Base-by-base conservation (phyloP, 2,113 vertebrate species). In the Labeo catla region DNA sequence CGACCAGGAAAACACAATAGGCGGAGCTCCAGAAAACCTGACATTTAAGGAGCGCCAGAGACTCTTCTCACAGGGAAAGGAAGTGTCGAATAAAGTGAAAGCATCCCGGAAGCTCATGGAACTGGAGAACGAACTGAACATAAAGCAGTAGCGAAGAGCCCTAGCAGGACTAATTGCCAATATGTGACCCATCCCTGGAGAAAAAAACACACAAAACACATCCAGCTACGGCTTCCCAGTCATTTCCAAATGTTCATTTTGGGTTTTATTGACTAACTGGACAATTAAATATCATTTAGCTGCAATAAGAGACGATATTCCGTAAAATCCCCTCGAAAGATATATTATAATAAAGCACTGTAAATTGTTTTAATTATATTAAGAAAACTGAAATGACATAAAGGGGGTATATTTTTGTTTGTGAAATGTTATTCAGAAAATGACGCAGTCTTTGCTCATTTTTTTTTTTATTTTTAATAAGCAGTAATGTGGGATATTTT, bases 41-140 rank as follows among this genome's bases (percentile, higher is more conserved):
- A 98, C 98, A 0, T 99, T 99, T 92, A 97, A 93, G 91, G 98
- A 99, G 89, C 97, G 98, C 86, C 98, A 99, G 66, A 97, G 98
- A 83, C 97, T 99, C 84, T 99, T 99, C 93, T 99, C 98, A 80
- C 97, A 99, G 92, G 98, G 98, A 87, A 97, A 98, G 84, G 98
- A 99, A 89, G 97, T 99, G 86, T 99, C 98, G 86, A 95, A 97
- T 92, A 99, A 98, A 95, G 97, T 99, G 70, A 99, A 99, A 88
- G 98, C 98, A 73, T 99, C 98, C 11, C 96, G 98, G 66, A 99
- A 98, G 92, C 92, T 99, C 81, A 99, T 96, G 93, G 98, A 99
- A 92, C 96, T 99, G 95, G 98, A 99, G 94, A 98, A 97, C 79
- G 98, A 99, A 90, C 95, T 99, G 89, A 98, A 98, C 94, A 99